Evolutionary conservation across 64 coral and sea anemone species (phyloP).

Genomic region (Stichodactyla helianthus): DNA sequence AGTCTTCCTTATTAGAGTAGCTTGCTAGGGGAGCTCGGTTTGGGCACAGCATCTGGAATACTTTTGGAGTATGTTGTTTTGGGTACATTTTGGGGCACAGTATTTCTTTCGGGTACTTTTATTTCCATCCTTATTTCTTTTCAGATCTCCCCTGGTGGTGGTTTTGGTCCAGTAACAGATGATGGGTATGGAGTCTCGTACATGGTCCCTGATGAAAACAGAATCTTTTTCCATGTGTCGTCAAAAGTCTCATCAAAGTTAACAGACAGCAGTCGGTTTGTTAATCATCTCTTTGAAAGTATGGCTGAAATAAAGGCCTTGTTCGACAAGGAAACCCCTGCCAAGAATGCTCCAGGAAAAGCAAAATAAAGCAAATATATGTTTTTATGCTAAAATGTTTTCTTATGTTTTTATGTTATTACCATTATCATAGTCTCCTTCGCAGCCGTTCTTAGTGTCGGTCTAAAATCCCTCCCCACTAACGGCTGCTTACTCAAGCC

Average conservation of each 20-base stretch:
- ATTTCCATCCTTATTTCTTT: neutral
- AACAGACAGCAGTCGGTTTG: conserved; percentile 63
- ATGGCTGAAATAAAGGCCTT: conserved; percentile 83
- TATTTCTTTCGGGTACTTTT: too few species aligned
- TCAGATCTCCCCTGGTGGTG: conserved; percentile 92
- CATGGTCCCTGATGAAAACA: conserved; percentile 94
- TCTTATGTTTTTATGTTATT: too few species aligned
- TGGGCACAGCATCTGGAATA: neutral
- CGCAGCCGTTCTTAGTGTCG: too few species aligned
- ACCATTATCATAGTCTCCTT: too few species aligned
- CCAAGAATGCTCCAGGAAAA: neutral
- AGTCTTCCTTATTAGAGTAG: too few species aligned
- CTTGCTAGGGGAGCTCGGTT: neutral
- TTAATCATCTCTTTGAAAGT: conserved; percentile 57
- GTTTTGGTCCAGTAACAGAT: conserved; percentile 90
- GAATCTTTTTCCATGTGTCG: conserved; percentile 93
- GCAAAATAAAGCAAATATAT: neutral
- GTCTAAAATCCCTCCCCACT: too few species aligned
- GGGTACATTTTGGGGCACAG: neutral
- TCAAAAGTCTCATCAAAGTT: conserved; percentile 74
- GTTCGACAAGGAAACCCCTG: conserved; percentile 9
- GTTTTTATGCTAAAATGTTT: neutral
- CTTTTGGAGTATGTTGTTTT: neutral
- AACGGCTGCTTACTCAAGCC: too few species aligned
- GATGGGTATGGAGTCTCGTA: conserved; percentile 97